Evolutionary conservation across 2,113 vertebrate species (phyloP), one percentile per base, ranked within the genome.

Genomic region (Sciurus niger): DNA sequence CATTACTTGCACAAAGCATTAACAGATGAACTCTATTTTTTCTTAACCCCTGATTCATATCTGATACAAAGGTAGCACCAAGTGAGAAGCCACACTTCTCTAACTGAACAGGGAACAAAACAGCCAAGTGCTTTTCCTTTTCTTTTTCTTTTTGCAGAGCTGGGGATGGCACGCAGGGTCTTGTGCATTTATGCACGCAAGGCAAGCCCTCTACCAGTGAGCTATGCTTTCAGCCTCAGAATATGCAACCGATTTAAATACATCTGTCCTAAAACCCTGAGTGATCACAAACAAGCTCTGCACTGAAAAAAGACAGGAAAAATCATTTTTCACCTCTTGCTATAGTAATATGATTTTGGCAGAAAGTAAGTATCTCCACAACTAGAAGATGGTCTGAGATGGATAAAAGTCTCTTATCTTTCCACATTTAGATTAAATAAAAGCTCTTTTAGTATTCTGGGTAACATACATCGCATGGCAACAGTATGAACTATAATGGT

Each of bases 131-230:
- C 43, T 24, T 43, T 93, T 32, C 24, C 16, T 11, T 20, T 37
- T 32, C 4, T 18, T 20, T 17, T 51, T 22, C 2, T 11, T 20
- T 30, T 20, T 70, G 48, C 17, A 24, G 13, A 43, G 30, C 7
- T 1, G 25, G 8, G 16, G 25, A 13, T 24, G 17, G 60, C 24
- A 40, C 22, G 0, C 9, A 0, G 51, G n/a, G 16, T 30, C 43
- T 53, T 16, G 2, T 3, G 60, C 28, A 30, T 5, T 40, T 16
- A 4, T 1, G 46, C 18, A 20, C 3, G 10, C 7, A 24, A 28
- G 43, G 43, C 58, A 30, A 4, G 37, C 22, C 28, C 43, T 48
- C 65, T 53, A 51, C n/a, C 25, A 32, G 20, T 20, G 10, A 9
- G 24, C 48, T 7, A 25, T 48, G 55, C 51, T 1, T 13, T 14